Conservation (phyloP, 2,797 vertebrate genomes). For the Hybognathus amarus region DNA sequence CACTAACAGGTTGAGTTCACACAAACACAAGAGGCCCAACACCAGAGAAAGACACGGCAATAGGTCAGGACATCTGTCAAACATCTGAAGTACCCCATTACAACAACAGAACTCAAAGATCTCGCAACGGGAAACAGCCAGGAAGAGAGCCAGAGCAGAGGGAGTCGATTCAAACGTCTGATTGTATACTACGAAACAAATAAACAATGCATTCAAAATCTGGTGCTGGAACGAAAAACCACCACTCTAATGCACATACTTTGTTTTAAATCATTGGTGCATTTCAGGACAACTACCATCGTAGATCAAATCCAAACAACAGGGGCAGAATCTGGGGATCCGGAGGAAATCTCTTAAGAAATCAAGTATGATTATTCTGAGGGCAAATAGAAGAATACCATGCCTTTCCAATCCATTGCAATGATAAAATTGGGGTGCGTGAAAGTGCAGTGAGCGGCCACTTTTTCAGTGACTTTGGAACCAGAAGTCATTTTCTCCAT, state of each 20-base stretch:
- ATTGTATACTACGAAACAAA: constrained; percentile 22
- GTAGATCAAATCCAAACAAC: not conserved
- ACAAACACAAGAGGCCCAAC: not conserved
- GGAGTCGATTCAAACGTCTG: constrained; percentile 24
- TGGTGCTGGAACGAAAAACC: constrained; percentile 1
- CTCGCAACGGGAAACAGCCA: not conserved
- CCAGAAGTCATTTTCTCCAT: not conserved
- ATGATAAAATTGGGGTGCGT: not conserved
- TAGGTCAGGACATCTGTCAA: constrained; percentile 27
- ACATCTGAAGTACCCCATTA: constrained; percentile 1
- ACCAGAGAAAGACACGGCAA: constrained; percentile 1
- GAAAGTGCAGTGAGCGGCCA: not conserved
- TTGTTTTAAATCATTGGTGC: constrained; percentile 5
- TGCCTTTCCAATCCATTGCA: not conserved
- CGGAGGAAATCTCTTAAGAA: not conserved
- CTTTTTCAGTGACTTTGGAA: not conserved
- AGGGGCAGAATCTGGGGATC: not conserved
- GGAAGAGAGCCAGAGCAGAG: constrained; percentile 2
- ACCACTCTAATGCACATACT: constrained; percentile 13
- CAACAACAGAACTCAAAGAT: constrained; percentile 21
- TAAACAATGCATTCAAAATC: constrained; percentile 19
- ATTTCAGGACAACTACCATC: not conserved
- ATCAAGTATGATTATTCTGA: too few relatives aligned
- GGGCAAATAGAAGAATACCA: not conserved
- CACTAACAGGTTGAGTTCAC: constrained; percentile 4